Evolutionary conservation across 2,888 invertebrate species (phyloP).

Genomic region (Agrotis clavis): DNA sequence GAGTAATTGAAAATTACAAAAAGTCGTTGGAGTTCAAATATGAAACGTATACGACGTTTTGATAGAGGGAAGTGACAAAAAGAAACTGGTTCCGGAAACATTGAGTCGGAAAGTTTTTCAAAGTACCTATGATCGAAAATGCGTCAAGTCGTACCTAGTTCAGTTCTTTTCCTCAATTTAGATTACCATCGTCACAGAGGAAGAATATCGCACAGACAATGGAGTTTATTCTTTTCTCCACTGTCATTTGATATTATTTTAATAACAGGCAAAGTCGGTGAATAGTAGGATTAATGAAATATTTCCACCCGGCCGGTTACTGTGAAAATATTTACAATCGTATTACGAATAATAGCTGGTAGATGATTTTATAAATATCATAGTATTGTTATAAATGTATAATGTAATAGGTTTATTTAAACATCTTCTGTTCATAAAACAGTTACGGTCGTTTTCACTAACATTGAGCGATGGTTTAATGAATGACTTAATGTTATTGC

Average conservation of each 20-base stretch:
- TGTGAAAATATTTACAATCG: conserved; percentile 37
- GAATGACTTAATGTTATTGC: too few relatives aligned
- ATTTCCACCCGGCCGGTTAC: not conserved
- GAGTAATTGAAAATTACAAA: too few relatives aligned
- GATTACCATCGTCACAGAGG: not conserved
- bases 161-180: not conserved
- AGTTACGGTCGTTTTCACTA: not conserved
- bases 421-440: conserved; percentile 15
- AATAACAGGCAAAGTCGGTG: conserved; percentile 17
- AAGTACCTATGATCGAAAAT: not conserved
- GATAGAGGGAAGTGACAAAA: not conserved
- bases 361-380: conserved; percentile 28
- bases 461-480: too few relatives aligned
- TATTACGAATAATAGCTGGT: conserved; percentile 7
- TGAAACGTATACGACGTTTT: too few relatives aligned
- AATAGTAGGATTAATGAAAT: conserved; percentile 21
- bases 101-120: not conserved
- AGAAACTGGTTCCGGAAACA: not conserved
- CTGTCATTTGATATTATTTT: conserved; percentile 28
- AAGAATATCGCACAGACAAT: not conserved
- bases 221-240: not conserved
- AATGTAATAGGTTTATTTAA: conserved; percentile 15
- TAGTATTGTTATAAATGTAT: conserved; percentile 12
- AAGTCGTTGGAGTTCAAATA: too few relatives aligned
- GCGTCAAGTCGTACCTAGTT: not conserved